Evolutionary conservation across 2,888 invertebrate genomes (phyloP), one percentile per base, ranked within the genome.

Genomic region (Leptinotarsa tumamoca): DNA sequence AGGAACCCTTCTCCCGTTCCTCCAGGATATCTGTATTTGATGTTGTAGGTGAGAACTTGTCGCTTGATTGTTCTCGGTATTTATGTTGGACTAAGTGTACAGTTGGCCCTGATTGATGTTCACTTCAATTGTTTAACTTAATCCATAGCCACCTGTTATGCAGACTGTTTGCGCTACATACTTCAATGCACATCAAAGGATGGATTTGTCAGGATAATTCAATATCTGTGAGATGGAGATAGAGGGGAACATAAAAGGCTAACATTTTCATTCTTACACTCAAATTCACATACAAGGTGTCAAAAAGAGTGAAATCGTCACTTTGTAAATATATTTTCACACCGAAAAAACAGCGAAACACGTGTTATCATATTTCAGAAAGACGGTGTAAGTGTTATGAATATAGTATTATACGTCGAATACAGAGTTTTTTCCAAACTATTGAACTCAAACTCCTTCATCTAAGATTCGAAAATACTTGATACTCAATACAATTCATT

Each of bases 91-190:
- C 83, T 79, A 79, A 81, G 83, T 82, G 82, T 82, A 80, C 82
- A 80, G 82, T 78, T 79, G 81, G 80, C 78, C 79, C 82, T 84
- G 84, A 85, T 84, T 85, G 85, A 85, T 85, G 85, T 85, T 84
- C 85, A 84, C 82, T 84, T 85, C 84, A 84, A 85, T 86, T 85
- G 85, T 85, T 85, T 85, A 84, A 85, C 84, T 85, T 84, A 82
- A 83, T 82, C 80, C 81, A 79, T 81, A 80, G 82, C 81, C 82
- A 83, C 83, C 83, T 83, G 83, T 83, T 83, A 79, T 81, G 70
- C 79, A 74, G 77, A 74, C 76, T 79, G 81, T 82, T 82, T 80
- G 81, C 78, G 74, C 67, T 72, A 71, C 75, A 80, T 79, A 81
- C 79, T 80, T 72, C 81, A 79, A 71, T 79, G 80, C 78, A 76